phyloP scores from a whole-genome alignment of 1,140 invertebrate genomes.

The Muscidifurax raptorellus region DNA sequence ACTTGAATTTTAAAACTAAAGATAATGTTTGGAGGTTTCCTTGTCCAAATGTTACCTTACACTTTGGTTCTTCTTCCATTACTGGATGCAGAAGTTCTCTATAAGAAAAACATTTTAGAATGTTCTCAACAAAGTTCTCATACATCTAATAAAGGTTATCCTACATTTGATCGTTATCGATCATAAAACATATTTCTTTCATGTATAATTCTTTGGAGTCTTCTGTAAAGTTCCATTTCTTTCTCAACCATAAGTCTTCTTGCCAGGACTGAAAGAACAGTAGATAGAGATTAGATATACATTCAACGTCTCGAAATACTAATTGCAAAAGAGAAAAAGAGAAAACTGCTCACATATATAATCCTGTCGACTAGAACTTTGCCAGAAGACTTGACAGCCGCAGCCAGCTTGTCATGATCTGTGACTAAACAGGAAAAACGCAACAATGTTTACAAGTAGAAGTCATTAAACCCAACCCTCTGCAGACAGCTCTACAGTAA shows the following conservation, averaged over 20 bases:
- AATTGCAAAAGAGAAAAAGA: neutral
- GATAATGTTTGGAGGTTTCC: constrained; percentile 47
- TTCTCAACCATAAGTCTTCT: constrained; percentile 43
- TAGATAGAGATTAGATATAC: neutral
- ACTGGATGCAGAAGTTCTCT: constrained; percentile 47
- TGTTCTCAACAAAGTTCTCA: constrained; percentile 29
- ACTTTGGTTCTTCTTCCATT: constrained; percentile 50
- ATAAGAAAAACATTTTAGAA: constrained; percentile 48
- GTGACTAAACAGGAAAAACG: constrained; percentile 21
- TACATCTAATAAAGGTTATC: constrained; percentile 44
- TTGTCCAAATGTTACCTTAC: constrained; percentile 47
- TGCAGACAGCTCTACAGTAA: neutral
- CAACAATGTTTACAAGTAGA: neutral
- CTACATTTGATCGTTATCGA: constrained; percentile 49
- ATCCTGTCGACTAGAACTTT: constrained; percentile 28
- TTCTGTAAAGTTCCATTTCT: constrained; percentile 42
- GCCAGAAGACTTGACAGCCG: constrained; percentile 2
- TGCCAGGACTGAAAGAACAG: constrained; percentile 39
- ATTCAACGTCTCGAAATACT: neutral
- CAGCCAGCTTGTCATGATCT: constrained; percentile 1
- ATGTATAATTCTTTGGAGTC: constrained; percentile 39
- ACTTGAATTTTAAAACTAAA: constrained; percentile 49
- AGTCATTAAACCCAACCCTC: neutral
- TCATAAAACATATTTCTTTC: constrained; percentile 52
- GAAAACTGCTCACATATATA: constrained; percentile 22